phyloP scores from a whole-genome alignment of 2,888 invertebrate species.

The Eupithecia abbreviata region DNA sequence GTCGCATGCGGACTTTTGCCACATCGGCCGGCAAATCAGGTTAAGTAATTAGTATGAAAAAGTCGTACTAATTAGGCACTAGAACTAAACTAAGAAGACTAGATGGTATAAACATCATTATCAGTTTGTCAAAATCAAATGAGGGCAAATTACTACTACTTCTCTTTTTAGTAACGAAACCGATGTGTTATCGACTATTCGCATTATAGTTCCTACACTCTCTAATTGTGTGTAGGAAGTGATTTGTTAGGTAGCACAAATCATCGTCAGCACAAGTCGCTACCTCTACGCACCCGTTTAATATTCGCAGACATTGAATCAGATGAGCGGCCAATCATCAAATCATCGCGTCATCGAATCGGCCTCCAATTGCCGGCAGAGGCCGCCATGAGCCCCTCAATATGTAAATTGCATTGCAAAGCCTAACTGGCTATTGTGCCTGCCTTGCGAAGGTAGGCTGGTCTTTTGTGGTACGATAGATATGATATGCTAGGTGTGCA shows the following conservation, averaged over 20 bases:
- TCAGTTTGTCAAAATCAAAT: background rate
- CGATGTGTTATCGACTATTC: too few relatives aligned
- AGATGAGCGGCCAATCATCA: conserved; percentile 50
- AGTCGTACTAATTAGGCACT: background rate
- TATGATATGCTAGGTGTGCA: background rate
- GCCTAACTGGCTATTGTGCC: conserved; percentile 45
- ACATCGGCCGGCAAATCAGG: too few relatives aligned
- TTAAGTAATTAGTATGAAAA: too few relatives aligned
- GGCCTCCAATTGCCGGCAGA: conserved; percentile 46
- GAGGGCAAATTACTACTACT: background rate
- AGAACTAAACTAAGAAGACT: background rate
- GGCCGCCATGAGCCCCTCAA: conserved; percentile 59
- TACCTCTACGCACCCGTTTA: conserved; percentile 11
- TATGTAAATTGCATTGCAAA: conserved; percentile 66
- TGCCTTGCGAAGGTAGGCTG: conserved; percentile 5
- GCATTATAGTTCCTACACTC: background rate
- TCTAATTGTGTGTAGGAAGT: too few relatives aligned
- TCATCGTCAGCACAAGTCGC: background rate
- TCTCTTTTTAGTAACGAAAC: background rate
- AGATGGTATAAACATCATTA: background rate
- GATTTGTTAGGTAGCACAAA: background rate
- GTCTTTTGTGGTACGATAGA: background rate
- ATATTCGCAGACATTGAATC: conserved; percentile 53
- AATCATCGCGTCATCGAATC: conserved; percentile 46
- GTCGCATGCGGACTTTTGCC: too few relatives aligned